Base-by-base conservation (phyloP, 30 jellyfish, hydroid and myxozoan species). In the Pelagia noctiluca region DNA sequence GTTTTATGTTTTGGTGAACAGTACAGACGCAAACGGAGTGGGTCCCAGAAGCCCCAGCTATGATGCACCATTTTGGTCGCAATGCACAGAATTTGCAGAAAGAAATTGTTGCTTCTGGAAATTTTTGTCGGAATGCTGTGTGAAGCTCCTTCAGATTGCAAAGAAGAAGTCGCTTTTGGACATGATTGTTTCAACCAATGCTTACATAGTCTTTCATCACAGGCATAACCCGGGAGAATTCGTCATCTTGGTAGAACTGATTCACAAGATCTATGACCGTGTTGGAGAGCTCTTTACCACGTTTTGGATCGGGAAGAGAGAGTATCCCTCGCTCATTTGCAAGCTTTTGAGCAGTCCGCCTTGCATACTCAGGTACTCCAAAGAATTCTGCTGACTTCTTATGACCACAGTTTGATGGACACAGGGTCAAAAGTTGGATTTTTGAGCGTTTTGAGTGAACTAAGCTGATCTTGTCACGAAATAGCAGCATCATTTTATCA, bases 1-100 rank as follows among this genome's bases (percentile, higher is more conserved):
- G 84, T 32, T 22, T 53, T 11, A 75, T 26, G 63, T 85, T 91
- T 61, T 91, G 98, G 82, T 91, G 98, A 7, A 79, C 57, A 4
- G 88, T 65, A 89, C 98, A 91, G 24, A 83, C 88, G 75, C 96
- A 90, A 12, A 91, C 98, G 1, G 91, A 76, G 80, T 91, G 98
- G 3, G 98, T 79, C 26, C 95, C 96, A 34, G 92, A 69, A 37
- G 81, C 71, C 16, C 98, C 98, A 60, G 88, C 98, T 22, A 72
- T 18, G 22, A 85, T 48, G 65, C 93, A 76, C 81, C 92, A 79
- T 65, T 85, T 91, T 54, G 97, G 98, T 71, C 97, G 29, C 80
- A 91, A 54, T 25, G 28, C 60, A 36, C 84, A 63, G 70, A 91
- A 91, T 75, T 54, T 91, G 23, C 95, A 91, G 50, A 91, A 85